A percentile compares a stretch with the other conserved stretches of the same genome.
Conservation (phyloP, 2,797 vertebrate genomes). For the Coracias cyanogaster region DNA sequence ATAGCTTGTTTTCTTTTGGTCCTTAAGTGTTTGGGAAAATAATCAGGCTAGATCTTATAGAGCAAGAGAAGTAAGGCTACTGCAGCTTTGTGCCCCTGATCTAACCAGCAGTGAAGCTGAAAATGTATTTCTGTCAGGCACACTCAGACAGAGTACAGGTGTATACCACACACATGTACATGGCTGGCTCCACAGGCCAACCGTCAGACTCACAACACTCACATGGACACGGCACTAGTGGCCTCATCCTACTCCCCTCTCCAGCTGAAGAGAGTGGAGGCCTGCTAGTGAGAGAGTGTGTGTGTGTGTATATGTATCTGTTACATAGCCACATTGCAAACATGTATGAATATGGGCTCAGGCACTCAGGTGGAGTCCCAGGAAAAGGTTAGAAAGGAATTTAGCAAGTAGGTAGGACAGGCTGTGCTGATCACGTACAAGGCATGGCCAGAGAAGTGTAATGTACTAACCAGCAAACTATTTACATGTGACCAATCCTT, state of each 20-base stretch:
- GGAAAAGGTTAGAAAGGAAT: background rate
- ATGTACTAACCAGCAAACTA: fast-evolving
- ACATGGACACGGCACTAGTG: background rate
- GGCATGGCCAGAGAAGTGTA: background rate
- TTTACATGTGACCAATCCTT: background rate
- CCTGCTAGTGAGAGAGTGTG: background rate
- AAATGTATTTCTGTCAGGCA: background rate
- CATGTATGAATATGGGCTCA: background rate
- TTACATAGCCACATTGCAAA: too few species aligned
- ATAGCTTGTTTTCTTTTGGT: too few species aligned
- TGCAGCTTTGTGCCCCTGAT: background rate
- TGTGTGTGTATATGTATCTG: too few species aligned
- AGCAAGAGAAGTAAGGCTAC: background rate
- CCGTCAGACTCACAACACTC: background rate
- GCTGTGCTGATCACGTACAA: too few species aligned
- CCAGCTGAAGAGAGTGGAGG: background rate
- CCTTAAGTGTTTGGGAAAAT: background rate
- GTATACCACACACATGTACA: too few species aligned
- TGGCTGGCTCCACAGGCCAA: background rate
- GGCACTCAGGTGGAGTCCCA: background rate
- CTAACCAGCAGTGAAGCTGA: background rate
- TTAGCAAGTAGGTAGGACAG: background rate
- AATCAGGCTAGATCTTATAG: background rate
- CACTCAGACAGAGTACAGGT: background rate
- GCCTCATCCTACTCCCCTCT: background rate